Evolutionary conservation across 1,140 invertebrate species (phyloP).

Genomic region (Dinothrombium tinctorium): DNA sequence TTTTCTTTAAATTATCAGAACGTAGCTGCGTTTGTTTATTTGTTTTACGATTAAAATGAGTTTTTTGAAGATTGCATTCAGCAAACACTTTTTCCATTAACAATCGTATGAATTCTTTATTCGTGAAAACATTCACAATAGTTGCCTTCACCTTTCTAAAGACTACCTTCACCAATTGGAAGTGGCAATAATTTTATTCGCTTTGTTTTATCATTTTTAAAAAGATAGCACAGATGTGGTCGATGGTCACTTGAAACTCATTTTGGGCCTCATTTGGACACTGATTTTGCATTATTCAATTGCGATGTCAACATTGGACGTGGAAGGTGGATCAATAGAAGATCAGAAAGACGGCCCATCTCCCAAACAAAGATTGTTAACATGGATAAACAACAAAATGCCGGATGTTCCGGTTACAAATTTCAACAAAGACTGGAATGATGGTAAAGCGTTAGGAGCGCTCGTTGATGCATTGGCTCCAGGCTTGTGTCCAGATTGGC

Average conservation of each 20-base stretch:
- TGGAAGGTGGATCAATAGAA: slow-evolving; percentile 28
- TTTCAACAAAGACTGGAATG: slow-evolving; percentile 83
- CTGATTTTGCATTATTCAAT: slow-evolving; percentile 87
- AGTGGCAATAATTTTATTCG: no score
- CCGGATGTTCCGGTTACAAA: slow-evolving; percentile 65
- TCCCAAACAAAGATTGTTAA: slow-evolving; percentile 64
- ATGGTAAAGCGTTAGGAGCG: slow-evolving; percentile 67
- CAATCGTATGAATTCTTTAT: no score
- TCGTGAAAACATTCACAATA: no score
- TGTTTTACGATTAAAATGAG: no score
- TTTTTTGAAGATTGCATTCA: no score
- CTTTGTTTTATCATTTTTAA: no score
- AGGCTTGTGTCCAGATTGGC: slow-evolving; percentile 69
- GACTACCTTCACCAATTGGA: no score
- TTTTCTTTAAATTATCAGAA: no score
- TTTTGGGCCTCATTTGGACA: slow-evolving; percentile 83
- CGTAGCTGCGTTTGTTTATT: no score
- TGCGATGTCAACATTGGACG: slow-evolving; percentile 77
- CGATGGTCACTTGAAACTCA: slow-evolving; percentile 72
- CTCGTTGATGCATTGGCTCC: slow-evolving; percentile 70
- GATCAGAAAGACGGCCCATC: slow-evolving; percentile 36
- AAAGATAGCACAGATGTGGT: slow-evolving; percentile 71
- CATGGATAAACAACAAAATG: slow-evolving; percentile 62
- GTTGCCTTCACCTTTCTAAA: no score
- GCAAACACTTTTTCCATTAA: no score